Conservation (phyloP, 2,888 invertebrate species). For the Cataglyphis rosenhaueri region DNA sequence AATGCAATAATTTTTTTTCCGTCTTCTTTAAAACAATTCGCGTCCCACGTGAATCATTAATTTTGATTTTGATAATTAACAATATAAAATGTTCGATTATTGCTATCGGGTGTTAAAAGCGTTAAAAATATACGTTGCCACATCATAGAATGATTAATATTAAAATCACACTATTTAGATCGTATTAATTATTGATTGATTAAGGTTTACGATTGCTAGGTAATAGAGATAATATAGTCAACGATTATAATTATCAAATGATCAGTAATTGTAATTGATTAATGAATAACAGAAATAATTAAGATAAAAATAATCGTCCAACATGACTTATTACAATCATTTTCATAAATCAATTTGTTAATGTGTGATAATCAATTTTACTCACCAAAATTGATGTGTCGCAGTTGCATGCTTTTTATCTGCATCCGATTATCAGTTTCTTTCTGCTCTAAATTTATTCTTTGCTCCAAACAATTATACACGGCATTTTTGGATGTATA, state of each 20-base stretch:
- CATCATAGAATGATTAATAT: not conserved
- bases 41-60: not conserved
- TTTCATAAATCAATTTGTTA: not conserved
- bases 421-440: not conserved
- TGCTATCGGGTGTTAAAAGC: not conserved
- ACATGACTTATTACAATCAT: not conserved
- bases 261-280: not conserved
- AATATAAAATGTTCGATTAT: not conserved
- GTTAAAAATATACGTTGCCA: not conserved
- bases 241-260: not conserved
- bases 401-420: not conserved
- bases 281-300: slow-evolving; percentile 5
- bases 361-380: not conserved
- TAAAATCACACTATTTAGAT: not conserved
- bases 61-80: too few relatives aligned
- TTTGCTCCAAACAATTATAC: not conserved
- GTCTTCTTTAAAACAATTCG: not conserved
- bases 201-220: not conserved
- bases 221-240: not conserved
- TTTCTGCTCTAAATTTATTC: not conserved
- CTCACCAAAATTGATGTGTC: not conserved
- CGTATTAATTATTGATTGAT: not conserved
- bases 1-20: slow-evolving; percentile 3
- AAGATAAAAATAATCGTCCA: not conserved
- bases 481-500: not conserved